phyloP scores from a whole-genome alignment of 2,113 vertebrate genomes.

The Sturnira hondurensis region DNA sequence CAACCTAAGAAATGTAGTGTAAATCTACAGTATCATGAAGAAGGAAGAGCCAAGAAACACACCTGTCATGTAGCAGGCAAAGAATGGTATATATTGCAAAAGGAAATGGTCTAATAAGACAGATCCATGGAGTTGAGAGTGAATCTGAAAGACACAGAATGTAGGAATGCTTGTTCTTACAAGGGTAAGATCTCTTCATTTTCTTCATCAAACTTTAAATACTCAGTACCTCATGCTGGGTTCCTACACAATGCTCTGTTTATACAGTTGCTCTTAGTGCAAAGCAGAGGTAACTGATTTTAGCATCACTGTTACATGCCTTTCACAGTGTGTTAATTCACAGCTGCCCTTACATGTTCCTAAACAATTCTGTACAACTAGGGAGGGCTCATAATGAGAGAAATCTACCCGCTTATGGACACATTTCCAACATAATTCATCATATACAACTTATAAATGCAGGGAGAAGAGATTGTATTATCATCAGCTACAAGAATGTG shows the following conservation, averaged over 20 bases:
- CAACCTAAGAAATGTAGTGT: background rate
- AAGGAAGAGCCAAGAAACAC: background rate
- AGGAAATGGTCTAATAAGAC: background rate
- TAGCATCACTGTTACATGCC: background rate
- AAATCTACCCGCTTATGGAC: background rate
- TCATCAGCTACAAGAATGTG: background rate
- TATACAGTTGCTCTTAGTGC: background rate
- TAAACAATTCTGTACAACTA: background rate
- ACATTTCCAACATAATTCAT: background rate
- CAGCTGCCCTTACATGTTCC: background rate
- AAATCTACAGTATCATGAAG: background rate
- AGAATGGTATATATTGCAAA: background rate
- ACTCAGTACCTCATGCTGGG: background rate
- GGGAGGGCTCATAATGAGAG: background rate
- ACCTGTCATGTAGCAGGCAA: background rate
- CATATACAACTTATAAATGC: background rate
- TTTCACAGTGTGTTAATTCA: background rate
- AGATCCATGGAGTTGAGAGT: background rate
- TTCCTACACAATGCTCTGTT: background rate
- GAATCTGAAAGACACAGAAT: background rate
- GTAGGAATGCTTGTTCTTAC: background rate
- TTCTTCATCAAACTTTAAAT: background rate
- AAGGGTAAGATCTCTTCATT: background rate
- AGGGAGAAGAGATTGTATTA: background rate
- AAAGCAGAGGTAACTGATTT: background rate